Base-by-base conservation (phyloP, 1,140 invertebrate genomes). In the Calliphora vicina region DNA sequence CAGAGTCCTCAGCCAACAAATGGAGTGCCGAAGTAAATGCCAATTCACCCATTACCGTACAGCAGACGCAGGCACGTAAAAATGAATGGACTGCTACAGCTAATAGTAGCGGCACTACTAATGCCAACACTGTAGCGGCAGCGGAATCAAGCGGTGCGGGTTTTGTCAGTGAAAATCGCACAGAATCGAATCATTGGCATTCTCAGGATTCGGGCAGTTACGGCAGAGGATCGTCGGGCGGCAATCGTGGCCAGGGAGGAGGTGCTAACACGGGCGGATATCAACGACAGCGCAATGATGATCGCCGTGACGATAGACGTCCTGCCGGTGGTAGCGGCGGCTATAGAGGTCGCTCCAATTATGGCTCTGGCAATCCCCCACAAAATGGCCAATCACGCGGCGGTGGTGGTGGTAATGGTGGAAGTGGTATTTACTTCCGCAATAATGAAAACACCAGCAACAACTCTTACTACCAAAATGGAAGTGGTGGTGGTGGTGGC, bases 21-120 rank as follows among this genome's bases (percentile, higher is more conserved):
- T 90, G 89, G 89, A 90, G 88, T 84, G 87, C 86, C 3, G 89
- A 90, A 45, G 87, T 90, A 85, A 89, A 89, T 83, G 85, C 88
- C 17, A 61, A 82, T 85, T 86, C 78, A 86, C 84, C 84, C 85
- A 85, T 72, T 13, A 85, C 85, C 80, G 82, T 83, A 72, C 80
- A 82, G 42, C 82, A 80, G 81, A 45, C 78, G 71, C 29, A 83
- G 50, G 23, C 82, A n/a, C 84, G 82, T 57, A 89, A 89, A 72
- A 88, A 88, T 73, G 88, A 89, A 29, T 89, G 88, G 88, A 84
- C 86, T 10, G 84, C 87, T 10, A 82, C 72, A 23, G 73, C 71
- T 43, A 80, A 23, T 20, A 27, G 20, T 26, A 29, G 23, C 27
- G 20, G 78, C 26, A 83, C 29, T 67, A 81, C 17, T 13, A 45